Evolutionary conservation across 2,888 invertebrate genomes (phyloP).

Genomic region (Campaea margaritaria): DNA sequence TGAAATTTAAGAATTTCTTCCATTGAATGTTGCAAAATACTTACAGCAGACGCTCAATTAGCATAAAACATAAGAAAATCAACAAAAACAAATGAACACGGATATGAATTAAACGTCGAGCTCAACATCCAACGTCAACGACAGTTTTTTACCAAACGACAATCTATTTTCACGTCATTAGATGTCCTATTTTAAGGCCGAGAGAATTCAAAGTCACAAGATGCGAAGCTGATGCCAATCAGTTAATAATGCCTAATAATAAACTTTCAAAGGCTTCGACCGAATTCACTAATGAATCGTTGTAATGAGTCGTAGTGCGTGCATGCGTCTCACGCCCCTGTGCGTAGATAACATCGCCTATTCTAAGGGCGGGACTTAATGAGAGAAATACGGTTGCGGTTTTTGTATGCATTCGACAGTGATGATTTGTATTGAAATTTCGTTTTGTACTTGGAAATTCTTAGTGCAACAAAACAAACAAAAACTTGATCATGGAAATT

Average conservation of each 20-base stretch:
- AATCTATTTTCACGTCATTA: background rate
- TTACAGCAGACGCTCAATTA: too few relatives aligned
- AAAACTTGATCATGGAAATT: too few relatives aligned
- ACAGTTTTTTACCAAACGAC: background rate
- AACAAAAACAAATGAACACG: too few relatives aligned
- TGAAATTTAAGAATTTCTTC: too few relatives aligned
- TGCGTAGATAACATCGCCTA: constrained; percentile 43
- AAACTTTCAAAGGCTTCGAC: constrained; percentile 40
- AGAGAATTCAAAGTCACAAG: constrained; percentile 8
- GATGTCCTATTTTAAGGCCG: background rate
- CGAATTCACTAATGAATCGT: constrained; percentile 48
- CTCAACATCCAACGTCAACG: background rate
- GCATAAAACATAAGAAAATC: background rate
- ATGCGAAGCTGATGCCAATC: constrained; percentile 25
- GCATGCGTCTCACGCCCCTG: constrained; percentile 40
- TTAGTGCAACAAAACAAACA: too few relatives aligned
- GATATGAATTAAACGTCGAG: too few relatives aligned
- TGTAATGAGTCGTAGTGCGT: constrained; percentile 40
- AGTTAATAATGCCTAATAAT: constrained; percentile 20
- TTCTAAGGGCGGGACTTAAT: constrained; percentile 10
- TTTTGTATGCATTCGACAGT: background rate
- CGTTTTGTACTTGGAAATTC: too few relatives aligned
- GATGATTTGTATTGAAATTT: background rate
- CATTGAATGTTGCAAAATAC: too few relatives aligned
- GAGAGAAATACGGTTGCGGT: background rate